Conservation (phyloP, 2,113 vertebrate genomes). For the Symphodus melops region DNA sequence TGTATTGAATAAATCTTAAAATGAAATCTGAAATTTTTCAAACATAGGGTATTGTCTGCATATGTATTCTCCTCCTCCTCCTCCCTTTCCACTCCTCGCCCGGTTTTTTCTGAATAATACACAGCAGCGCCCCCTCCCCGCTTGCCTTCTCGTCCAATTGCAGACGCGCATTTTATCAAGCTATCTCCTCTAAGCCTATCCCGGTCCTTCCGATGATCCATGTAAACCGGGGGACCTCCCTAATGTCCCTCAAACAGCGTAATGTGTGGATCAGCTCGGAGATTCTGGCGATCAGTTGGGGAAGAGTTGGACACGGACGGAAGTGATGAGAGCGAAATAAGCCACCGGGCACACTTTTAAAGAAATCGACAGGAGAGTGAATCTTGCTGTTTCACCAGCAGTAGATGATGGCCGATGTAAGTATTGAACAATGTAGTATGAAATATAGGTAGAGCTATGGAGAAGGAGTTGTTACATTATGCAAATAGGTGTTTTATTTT, state of each 20-base stretch:
- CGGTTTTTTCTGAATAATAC: constrained; percentile 73
- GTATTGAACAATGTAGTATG: constrained; percentile 59
- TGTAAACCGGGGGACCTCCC: constrained; percentile 71
- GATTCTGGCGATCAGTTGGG: constrained; percentile 52
- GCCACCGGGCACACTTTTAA: constrained; percentile 29
- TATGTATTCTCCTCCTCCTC: constrained; percentile 53
- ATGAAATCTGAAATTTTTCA: constrained; percentile 57
- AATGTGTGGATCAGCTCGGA: constrained; percentile 58
- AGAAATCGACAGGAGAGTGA: constrained; percentile 40
- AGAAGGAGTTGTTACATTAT: constrained; percentile 10
- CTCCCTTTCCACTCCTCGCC: constrained; percentile 67
- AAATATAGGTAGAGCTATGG: background rate
- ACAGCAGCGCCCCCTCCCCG: constrained; percentile 28
- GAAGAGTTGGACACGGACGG: constrained; percentile 57
- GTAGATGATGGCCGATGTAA: constrained; percentile 48
- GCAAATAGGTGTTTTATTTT: constrained; percentile 8
- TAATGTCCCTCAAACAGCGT: constrained; percentile 65
- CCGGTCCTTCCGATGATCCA: constrained; percentile 58
- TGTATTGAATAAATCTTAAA: constrained; percentile 48
- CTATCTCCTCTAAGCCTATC: constrained; percentile 77
- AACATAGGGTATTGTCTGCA: constrained; percentile 71
- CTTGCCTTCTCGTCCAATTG: constrained; percentile 67
- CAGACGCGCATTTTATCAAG: constrained; percentile 59
- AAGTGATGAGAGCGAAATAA: constrained; percentile 58
- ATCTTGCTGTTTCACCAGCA: constrained; percentile 16